Evolutionary conservation across 2,888 invertebrate species (phyloP), one percentile per base, ranked within the genome.

Genomic region (Diaperis boleti): DNA sequence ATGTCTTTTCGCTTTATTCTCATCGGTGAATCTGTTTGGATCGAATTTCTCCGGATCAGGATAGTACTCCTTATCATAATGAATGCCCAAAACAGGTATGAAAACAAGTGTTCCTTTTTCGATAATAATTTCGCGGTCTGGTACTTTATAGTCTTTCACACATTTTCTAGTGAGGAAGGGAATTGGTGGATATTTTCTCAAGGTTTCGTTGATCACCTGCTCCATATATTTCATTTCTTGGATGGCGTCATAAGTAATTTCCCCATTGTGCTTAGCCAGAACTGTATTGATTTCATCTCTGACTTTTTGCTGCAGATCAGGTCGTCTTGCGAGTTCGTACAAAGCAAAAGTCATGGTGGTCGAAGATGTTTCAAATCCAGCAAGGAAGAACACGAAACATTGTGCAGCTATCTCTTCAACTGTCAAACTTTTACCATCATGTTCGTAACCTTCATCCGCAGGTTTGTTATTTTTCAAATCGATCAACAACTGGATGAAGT

Each of bases 401-500:
- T 52, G 52, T 1, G 20, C 52, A 6, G 52, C 18, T 1, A 52
- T 18, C 22, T 52, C 52, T n/a, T 20, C 52, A 5, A 56, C 31
- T 3, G 44, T 56, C 1, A 56, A 33, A 1, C 17, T 11, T n/a
- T n/a, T n/a, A n/a, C n/a, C n/a, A n/a, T n/a, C n/a, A n/a, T n/a
- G n/a, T n/a, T n/a, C n/a, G 8, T 17, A 10, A 8, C 15, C 56
- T 1, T 31, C 55, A 1, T 35, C 2, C 15, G 5, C 8, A n/a
- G n/a, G n/a, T n/a, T n/a, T n/a, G 22, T 22, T 7, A 10, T 33
- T 13, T 13, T 70, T 83, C 18, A 86, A 66, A 20, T 85, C 80
- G 13, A 84, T 76, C 50, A 86, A 74, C 1, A 85, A 70, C 59
- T 87, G 84, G 60, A 88, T 73, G 64, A 87, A 85, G 74, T 86